Conservation (phyloP, 1,140 invertebrate species). For the Drosophila melanica region DNA sequence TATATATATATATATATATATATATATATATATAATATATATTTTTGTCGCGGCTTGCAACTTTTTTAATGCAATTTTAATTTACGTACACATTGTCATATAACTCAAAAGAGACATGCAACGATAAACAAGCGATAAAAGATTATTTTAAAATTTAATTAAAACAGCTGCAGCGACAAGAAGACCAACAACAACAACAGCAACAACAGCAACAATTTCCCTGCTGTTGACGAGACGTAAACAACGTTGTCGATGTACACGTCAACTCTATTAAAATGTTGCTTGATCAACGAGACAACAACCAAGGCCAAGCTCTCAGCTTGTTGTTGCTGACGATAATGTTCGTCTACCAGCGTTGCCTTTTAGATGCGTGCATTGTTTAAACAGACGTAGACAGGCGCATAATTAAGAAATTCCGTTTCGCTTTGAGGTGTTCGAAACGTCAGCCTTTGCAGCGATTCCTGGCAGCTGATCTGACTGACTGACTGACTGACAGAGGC, state of each 20-base stretch:
- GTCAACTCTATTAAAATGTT: slow-evolving; percentile 79
- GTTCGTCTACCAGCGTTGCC: slow-evolving; percentile 53
- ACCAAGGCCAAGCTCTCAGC: slow-evolving; percentile 14
- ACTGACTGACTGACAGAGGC: slow-evolving; percentile 4
- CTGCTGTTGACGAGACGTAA: slow-evolving; percentile 73
- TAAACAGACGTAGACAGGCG: slow-evolving; percentile 43
- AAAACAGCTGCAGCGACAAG: slow-evolving; percentile 57
- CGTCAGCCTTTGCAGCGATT: slow-evolving; percentile 13
- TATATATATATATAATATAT: not conserved
- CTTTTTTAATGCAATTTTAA: slow-evolving; percentile 75
- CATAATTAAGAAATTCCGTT: slow-evolving; percentile 68
- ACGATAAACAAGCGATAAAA: slow-evolving; percentile 64
- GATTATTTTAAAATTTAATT: slow-evolving; percentile 81
- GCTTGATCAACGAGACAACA: slow-evolving; percentile 74
- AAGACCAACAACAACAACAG: slow-evolving; percentile 19
- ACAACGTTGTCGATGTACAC: slow-evolving; percentile 72
- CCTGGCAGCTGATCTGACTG: slow-evolving; percentile 21
- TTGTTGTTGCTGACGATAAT: slow-evolving; percentile 38
- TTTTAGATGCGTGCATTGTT: slow-evolving; percentile 60
- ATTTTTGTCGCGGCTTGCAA: slow-evolving; percentile 41
- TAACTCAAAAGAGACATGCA: slow-evolving; percentile 60
- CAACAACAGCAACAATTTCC: slow-evolving; percentile 35
- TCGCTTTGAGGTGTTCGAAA: slow-evolving; percentile 35
- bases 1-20: not conserved
- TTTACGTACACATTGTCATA: slow-evolving; percentile 77